Conservation (phyloP, 2,797 vertebrate genomes). For the Sebastolobus altivelis region DNA sequence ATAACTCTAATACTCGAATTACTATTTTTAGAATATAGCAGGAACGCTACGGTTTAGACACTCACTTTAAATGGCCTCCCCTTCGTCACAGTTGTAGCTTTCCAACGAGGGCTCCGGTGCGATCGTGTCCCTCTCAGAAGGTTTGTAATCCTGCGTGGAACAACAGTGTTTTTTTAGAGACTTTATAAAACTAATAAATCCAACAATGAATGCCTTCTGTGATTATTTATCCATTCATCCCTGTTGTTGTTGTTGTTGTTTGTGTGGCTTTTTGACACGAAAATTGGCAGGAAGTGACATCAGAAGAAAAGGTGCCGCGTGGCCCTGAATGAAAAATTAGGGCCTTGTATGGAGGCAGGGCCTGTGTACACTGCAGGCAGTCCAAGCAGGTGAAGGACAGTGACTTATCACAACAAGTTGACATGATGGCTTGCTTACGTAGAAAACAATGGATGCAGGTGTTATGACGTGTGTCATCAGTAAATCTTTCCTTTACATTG, state of each 20-base stretch:
- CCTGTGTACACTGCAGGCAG: fast-evolving
- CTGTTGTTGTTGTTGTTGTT: not conserved
- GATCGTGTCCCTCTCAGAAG: no score
- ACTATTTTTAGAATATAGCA: not conserved
- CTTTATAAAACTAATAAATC: no score
- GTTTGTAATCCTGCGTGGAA: not conserved
- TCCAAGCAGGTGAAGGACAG: not conserved
- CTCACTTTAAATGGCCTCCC: no score
- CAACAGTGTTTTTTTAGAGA: not conserved
- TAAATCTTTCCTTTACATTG: not conserved
- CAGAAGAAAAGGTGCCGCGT: no score
- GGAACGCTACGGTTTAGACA: not conserved
- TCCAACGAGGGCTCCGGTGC: no score
- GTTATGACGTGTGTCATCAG: not conserved
- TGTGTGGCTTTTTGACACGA: no score
- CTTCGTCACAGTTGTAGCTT: no score
- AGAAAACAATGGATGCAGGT: slow-evolving; percentile 12
- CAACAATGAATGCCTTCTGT: not conserved
- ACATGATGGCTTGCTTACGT: not conserved
- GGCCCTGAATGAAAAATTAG: fast-evolving
- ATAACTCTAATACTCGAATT: fast-evolving
- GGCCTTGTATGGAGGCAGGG: no score
- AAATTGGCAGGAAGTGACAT: no score
- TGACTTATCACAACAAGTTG: not conserved
- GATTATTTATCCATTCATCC: not conserved